Evolutionary conservation across 2,113 vertebrate species (phyloP).

Genomic region (Saimiri boliviensis): DNA sequence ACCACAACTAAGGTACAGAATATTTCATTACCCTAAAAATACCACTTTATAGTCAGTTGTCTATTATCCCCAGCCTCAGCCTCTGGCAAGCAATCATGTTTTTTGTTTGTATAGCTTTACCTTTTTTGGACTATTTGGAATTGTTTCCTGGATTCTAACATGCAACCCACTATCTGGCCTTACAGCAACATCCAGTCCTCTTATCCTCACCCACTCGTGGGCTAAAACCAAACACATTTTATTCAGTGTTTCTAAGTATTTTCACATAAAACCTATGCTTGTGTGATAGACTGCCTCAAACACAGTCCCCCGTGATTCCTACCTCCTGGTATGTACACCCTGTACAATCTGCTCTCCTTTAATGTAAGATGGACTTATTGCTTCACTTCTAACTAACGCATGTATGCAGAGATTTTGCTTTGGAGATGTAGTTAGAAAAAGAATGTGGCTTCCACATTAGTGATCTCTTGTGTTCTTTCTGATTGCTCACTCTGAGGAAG

Average conservation of each 20-base stretch:
- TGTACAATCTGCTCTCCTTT: not conserved
- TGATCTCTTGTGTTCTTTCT: not conserved
- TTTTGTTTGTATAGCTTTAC: not conserved
- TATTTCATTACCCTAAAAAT: not conserved
- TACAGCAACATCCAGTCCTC: not conserved
- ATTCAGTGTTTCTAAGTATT: not conserved
- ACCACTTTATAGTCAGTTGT: not conserved
- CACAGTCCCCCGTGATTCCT: not conserved
- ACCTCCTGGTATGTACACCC: not conserved
- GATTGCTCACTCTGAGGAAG: not conserved
- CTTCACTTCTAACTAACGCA: not conserved
- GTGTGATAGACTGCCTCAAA: not conserved
- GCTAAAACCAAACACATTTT: not conserved
- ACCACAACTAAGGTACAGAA: not conserved
- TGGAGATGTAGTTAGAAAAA: not conserved
- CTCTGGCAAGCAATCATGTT: not conserved
- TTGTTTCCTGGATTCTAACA: not conserved
- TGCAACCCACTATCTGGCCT: not conserved
- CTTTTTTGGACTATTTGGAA: not conserved
- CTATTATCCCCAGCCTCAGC: not conserved
- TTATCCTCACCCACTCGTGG: not conserved
- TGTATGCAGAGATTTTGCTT: not conserved
- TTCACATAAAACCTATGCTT: not conserved
- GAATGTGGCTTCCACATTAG: not conserved
- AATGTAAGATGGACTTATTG: not conserved